These are phyloP conservation scores for Chionodraco myersi DNA, from an alignment of 2,113 vertebrate genomes.

Conservation along the genomic window DNA sequence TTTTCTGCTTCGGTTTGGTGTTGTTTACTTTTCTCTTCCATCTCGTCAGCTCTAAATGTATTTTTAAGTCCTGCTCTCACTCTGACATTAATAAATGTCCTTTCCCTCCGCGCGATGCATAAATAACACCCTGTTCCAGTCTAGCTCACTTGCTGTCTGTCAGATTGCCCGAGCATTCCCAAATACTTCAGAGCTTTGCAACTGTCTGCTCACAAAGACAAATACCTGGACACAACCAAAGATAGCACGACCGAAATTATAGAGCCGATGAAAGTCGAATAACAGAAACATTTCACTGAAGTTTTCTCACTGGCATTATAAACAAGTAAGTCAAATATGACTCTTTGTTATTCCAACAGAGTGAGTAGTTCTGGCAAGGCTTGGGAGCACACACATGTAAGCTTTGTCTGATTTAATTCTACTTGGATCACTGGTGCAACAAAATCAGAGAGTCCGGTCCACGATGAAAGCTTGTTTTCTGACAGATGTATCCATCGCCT, in stretches of 20 bases:
- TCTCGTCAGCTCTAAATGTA: not conserved
- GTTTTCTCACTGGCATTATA: slow-evolving; percentile 51
- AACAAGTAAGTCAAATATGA: slow-evolving; percentile 40
- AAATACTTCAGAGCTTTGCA: slow-evolving; percentile 64
- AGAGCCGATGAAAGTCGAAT: slow-evolving; percentile 53
- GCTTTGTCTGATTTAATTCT: slow-evolving; percentile 51
- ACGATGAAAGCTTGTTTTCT: slow-evolving; percentile 42
- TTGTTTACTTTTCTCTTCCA: slow-evolving; percentile 18
- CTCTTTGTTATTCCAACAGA: slow-evolving; percentile 59
- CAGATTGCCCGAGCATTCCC: slow-evolving; percentile 61
- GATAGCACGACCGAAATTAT: slow-evolving; percentile 44
- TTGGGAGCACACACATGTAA: slow-evolving; percentile 1
- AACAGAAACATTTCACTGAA: slow-evolving; percentile 47
- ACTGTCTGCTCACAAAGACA: slow-evolving; percentile 50
- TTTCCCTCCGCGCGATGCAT: slow-evolving; percentile 45
- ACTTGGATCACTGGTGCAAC: slow-evolving; percentile 37
- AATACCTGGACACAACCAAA: slow-evolving; percentile 53
- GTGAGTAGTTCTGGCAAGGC: slow-evolving; percentile 41
- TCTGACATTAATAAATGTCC: slow-evolving; percentile 66
- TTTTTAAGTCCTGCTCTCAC: slow-evolving; percentile 28
- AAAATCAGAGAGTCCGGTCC: slow-evolving; percentile 38
- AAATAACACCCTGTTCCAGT: slow-evolving; percentile 59
- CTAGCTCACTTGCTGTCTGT: slow-evolving; percentile 58
- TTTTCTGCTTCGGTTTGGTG: slow-evolving; percentile 24
- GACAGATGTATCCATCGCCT: slow-evolving; percentile 59